Conservation (phyloP, 2,113 vertebrate species). For the Opisthocomus hoazin region DNA sequence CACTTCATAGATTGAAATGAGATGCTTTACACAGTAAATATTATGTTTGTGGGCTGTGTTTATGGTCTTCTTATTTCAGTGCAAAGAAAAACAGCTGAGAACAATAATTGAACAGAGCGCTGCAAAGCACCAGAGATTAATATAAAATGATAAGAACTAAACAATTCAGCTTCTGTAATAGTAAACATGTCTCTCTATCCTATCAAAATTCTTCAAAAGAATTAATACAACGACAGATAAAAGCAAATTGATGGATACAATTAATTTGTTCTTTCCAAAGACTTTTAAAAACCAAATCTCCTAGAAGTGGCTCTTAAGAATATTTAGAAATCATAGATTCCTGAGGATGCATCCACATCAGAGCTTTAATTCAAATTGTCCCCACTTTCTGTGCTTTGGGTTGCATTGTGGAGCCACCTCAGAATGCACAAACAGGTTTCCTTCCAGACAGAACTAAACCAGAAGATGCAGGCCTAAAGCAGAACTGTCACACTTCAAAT, state of each 20-base stretch:
- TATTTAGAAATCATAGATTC: background rate
- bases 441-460: background rate
- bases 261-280: background rate
- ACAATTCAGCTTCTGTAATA: background rate
- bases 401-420: background rate
- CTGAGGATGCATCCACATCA: background rate
- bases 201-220: conserved; percentile 10
- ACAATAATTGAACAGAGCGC: background rate
- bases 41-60: background rate
- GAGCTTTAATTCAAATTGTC: background rate
- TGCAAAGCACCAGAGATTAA: background rate
- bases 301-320: background rate
- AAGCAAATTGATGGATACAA: background rate
- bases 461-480: background rate
- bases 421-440: background rate
- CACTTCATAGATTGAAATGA: background rate
- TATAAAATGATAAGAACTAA: background rate
- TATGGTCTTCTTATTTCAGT: background rate
- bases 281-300: background rate
- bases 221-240: conserved; percentile 4
- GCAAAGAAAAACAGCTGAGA: conserved; percentile 10
- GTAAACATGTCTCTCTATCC: background rate
- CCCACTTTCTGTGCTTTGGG: background rate
- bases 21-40: background rate
- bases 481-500: background rate